These are phyloP conservation scores for Drosophila nasuta DNA, from an alignment of 1,140 invertebrate genomes.

Conservation along the genomic window DNA sequence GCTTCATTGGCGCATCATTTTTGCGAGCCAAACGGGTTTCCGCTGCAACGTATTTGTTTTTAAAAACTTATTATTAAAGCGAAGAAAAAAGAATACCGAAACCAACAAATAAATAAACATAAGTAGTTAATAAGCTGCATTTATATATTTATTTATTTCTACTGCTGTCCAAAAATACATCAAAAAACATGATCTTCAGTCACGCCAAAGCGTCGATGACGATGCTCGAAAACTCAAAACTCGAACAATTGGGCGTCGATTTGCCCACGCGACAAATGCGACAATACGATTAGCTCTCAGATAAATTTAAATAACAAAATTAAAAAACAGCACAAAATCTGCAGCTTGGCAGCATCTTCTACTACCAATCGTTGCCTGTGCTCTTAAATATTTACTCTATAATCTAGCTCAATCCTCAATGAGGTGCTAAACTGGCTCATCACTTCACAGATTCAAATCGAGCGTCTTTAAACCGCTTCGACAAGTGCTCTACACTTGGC, in stretches of 20 bases:
- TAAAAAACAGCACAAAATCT: not conserved
- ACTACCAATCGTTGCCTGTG: not conserved
- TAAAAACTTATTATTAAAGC: not conserved
- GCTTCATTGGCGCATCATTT: conserved; percentile 27
- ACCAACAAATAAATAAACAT: conserved; percentile 7
- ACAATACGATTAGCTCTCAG: not conserved
- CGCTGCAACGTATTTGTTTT: conserved; percentile 26
- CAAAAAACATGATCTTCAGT: conserved; percentile 48
- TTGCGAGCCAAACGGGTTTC: conserved; percentile 44
- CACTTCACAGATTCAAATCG: conserved; percentile 18
- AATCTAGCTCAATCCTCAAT: conserved; percentile 27
- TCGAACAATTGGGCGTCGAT: conserved; percentile 19
- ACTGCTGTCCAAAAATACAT: conserved; percentile 43
- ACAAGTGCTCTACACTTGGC: conserved; percentile 27
- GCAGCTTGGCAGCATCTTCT: not conserved
- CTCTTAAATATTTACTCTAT: conserved; percentile 21
- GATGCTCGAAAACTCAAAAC: conserved; percentile 9
- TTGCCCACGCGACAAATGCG: conserved; percentile 39
- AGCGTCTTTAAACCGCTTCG: conserved; percentile 13
- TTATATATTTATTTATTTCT: conserved; percentile 49
- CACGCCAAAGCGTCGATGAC: conserved; percentile 26
- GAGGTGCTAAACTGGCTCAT: conserved; percentile 43
- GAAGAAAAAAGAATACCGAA: not conserved
- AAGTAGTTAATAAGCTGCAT: conserved; percentile 41
- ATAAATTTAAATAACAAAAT: not conserved